A percentile compares a stretch with the other conserved stretches of the same genome.
These are phyloP conservation scores for Eucidaris tribuloides DNA, from an alignment of 35 echinoderm and acorn worm genomes.

Conservation along the genomic window DNA sequence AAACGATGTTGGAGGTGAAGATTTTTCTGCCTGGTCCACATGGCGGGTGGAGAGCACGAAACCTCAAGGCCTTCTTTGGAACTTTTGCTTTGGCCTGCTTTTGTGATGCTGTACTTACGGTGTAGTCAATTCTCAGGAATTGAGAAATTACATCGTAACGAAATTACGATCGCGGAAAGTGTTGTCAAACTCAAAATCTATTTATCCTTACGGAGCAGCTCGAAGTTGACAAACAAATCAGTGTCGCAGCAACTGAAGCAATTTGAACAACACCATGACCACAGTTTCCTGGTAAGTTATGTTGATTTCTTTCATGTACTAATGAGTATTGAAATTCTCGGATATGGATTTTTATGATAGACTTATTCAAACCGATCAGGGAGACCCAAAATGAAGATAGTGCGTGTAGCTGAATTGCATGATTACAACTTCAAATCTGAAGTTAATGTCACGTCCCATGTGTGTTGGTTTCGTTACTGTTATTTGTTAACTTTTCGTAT, in stretches of 20 bases:
- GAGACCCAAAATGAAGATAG: background rate
- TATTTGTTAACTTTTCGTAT: background rate
- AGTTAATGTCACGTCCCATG: background rate
- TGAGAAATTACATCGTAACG: background rate
- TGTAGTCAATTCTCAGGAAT: constrained; percentile 1
- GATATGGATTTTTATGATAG: background rate
- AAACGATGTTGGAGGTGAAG: too few relatives aligned
- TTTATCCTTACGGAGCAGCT: constrained; percentile 34
- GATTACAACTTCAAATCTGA: background rate
- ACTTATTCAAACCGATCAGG: background rate
- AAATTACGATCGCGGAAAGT: background rate
- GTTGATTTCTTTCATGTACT: background rate
- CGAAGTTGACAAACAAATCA: constrained; percentile 23
- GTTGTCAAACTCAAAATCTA: background rate
- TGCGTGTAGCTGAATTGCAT: background rate
- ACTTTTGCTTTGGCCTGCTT: constrained; percentile 35
- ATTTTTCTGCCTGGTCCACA: too few relatives aligned
- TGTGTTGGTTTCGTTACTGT: background rate
- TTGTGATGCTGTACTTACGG: constrained; percentile 17
- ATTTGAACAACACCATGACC: constrained; percentile 26
- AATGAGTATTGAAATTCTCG: background rate
- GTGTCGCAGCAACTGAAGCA: background rate
- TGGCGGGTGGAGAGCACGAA: background rate
- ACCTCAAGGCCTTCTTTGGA: background rate
- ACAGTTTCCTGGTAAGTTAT: constrained; percentile 30